A percentile compares a stretch with the other conserved stretches of the same genome.
These are phyloP conservation scores for Dasysyrphus tricinctus DNA, from an alignment of 2,888 invertebrate species.

Conservation along the genomic window DNA sequence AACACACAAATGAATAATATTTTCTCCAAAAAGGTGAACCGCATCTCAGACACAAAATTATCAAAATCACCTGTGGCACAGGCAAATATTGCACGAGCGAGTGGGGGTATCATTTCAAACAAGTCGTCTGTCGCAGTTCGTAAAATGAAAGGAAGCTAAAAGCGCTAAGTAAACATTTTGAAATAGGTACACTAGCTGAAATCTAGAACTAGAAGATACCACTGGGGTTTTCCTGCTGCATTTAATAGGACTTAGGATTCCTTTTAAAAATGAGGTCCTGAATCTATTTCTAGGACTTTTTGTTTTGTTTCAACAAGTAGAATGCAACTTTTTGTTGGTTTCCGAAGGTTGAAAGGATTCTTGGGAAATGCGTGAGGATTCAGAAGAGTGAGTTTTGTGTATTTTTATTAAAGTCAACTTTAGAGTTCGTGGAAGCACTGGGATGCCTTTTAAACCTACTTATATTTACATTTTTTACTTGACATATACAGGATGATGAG, in stretches of 20 bases:
- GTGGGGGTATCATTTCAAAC: constrained; percentile 28
- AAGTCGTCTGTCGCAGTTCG: not conserved
- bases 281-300: not conserved
- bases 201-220: not conserved
- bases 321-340: not conserved
- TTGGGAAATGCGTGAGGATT: not conserved
- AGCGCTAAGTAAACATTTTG: constrained; percentile 54
- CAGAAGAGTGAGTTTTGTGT: not conserved
- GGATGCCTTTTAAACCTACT: no score
- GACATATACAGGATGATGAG: no score
- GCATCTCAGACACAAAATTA: constrained; percentile 54
- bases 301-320: not conserved
- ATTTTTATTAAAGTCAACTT: no score
- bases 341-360: not conserved
- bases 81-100: constrained; percentile 58
- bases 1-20: constrained; percentile 66
- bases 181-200: not conserved
- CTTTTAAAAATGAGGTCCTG: constrained; percentile 33
- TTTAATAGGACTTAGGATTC: constrained; percentile 17
- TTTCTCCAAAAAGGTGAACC: constrained; percentile 59
- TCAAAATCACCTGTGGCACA: constrained; percentile 69
- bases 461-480: no score
- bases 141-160: not conserved
- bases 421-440: no score
- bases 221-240: constrained; percentile 2